Conservation (phyloP, 2,113 vertebrate species). For the Daboia siamensis region DNA sequence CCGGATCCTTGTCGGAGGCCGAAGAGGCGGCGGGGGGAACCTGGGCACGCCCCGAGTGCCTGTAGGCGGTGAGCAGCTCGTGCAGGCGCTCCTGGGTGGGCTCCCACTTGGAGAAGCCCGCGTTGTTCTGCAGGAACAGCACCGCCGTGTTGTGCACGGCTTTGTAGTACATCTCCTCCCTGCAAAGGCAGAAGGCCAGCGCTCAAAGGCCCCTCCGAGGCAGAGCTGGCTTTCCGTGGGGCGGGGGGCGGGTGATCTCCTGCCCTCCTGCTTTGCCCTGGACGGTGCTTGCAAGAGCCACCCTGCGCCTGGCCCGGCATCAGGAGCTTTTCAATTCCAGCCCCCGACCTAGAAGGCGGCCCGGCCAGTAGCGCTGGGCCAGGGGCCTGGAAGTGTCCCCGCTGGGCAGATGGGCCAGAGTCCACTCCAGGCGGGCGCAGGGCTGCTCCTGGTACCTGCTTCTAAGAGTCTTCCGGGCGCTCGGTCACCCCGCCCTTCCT, state of each 20-base stretch:
- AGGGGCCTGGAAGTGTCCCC: not conserved
- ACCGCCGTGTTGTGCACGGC: slow-evolving; percentile 89
- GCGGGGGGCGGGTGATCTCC: too few relatives aligned
- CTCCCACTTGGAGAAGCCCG: slow-evolving; percentile 90
- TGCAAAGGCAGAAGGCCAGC: slow-evolving; percentile 51
- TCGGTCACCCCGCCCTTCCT: not conserved
- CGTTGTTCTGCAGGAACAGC: slow-evolving; percentile 91
- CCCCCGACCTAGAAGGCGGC: not conserved
- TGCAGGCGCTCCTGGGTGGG: slow-evolving; percentile 85
- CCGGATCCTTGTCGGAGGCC: slow-evolving; percentile 76
- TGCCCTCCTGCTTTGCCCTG: too few relatives aligned
- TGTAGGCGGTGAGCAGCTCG: slow-evolving; percentile 82
- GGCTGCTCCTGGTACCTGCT: not conserved
- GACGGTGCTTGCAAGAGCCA: too few relatives aligned
- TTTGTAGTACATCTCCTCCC: slow-evolving; percentile 96
- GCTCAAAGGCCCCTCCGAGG: not conserved
- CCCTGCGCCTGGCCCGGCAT: too few relatives aligned
- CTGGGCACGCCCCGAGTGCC: slow-evolving; percentile 72
- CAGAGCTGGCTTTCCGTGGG: not conserved
- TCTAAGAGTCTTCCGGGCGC: fast-evolving
- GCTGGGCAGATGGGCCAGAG: not conserved
- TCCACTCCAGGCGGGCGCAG: not conserved
- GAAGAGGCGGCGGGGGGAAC: slow-evolving; percentile 20
- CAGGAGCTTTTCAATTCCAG: too few relatives aligned
- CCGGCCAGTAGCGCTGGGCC: too few relatives aligned